These are phyloP conservation scores for Dreissena rostriformis DNA, from an alignment of 1,140 invertebrate species.

Conservation along the genomic window DNA sequence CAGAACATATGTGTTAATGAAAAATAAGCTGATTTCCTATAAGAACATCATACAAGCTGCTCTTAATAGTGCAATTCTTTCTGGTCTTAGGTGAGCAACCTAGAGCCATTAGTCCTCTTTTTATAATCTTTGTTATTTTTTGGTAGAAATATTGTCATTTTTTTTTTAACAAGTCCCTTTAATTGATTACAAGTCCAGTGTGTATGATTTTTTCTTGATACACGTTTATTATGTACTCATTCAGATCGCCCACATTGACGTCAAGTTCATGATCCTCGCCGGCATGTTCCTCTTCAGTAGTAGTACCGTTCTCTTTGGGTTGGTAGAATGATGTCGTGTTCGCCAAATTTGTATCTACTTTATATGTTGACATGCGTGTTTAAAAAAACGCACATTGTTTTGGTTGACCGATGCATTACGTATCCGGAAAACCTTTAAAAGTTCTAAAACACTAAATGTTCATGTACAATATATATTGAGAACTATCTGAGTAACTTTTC, in stretches of 20 bases:
- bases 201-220: background rate
- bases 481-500: too few relatives aligned
- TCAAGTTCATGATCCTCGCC: conserved; percentile 82
- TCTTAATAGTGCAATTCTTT: too few relatives aligned
- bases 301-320: conserved; percentile 80
- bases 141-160: too few relatives aligned
- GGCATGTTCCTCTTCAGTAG: conserved; percentile 77
- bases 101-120: background rate
- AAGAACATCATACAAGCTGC: too few relatives aligned
- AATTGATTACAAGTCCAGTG: background rate
- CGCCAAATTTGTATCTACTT: too few relatives aligned
- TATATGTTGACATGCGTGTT: too few relatives aligned
- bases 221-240: conserved; percentile 32
- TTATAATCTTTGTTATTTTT: background rate
- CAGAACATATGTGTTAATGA: too few relatives aligned
- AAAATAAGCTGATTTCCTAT: too few relatives aligned
- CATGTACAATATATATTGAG: too few relatives aligned
- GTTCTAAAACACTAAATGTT: too few relatives aligned
- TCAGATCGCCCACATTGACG: conserved; percentile 85
- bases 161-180: background rate
- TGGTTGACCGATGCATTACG: background rate
- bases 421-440: background rate
- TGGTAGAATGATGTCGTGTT: conserved; percentile 17
- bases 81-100: too few relatives aligned
- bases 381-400: background rate